Base-by-base conservation (phyloP, 2,888 invertebrate species). In the Elegia similella region DNA sequence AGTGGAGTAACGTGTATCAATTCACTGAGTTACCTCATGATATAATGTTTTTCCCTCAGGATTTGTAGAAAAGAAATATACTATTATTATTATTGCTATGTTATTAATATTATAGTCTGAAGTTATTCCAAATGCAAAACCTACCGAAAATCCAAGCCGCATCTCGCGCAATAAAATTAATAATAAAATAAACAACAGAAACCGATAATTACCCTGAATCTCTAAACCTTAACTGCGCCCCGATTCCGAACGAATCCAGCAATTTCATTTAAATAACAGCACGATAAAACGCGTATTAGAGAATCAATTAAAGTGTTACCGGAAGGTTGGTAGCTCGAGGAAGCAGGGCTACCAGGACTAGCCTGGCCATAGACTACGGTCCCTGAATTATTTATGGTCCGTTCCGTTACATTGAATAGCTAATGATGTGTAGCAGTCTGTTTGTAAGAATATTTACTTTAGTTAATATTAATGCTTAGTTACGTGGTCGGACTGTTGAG, bases 361-460 rank as follows among this genome's bases (percentile, higher is more conserved):
- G 64, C 62, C 67, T 73, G 72, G 69, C 74, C 75, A 70, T 66
- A 62, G 67, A 62, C 62, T 68, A 69, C 73, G 69, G 66, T 61
- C 67, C 68, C 64, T 77, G 77, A 72, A 78, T 77, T 76, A 78
- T 77, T 73, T 76, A 78, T 79, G 67, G 63, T 64, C 62, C 75
- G 76, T 81, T 80, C 79, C 81, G 80, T 80, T 78, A 78, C 79
- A 76, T 75, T 76, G 80, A 75, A 76, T 80, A 69, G 65, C 75
- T 80, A 81, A 81, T 77, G 80, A 78, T 65, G 70, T 75, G 74
- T 73, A 68, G 61, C 61, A 61, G 62, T 50, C 54, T 54, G 52
- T 56, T 59, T 63, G 62, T 65, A 68, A 71, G 74, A 72, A 75
- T 77, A 72, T 74, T 74, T 70, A 73, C 75, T 61, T 75, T 68